Conservation (phyloP, 1,140 invertebrate species). For the Drosophila ercepeae region DNA sequence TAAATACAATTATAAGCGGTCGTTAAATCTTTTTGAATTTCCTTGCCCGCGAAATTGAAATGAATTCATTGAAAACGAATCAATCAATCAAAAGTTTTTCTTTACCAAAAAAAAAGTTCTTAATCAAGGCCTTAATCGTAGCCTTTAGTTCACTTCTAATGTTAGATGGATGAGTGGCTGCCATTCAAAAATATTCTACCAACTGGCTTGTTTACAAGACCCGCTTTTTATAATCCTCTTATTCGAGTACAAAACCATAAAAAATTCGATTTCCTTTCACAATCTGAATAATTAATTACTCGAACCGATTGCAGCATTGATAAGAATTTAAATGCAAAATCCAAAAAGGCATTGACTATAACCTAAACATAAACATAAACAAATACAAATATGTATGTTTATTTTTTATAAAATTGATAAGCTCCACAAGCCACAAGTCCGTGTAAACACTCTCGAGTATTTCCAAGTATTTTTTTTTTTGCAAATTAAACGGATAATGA, state of each 20-base stretch:
- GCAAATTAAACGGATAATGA: background rate
- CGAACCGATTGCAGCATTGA: slow-evolving; percentile 20
- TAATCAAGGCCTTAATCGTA: background rate
- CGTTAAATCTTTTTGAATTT: background rate
- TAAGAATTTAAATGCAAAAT: slow-evolving; percentile 29
- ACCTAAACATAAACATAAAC: slow-evolving; percentile 39
- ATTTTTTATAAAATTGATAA: slow-evolving; percentile 7
- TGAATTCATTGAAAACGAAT: too few species aligned
- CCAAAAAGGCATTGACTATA: slow-evolving; percentile 22
- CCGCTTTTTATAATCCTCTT: slow-evolving; percentile 10
- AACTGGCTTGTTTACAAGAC: slow-evolving; percentile 23
- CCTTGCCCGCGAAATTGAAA: background rate
- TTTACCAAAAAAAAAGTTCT: too few species aligned
- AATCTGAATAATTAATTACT: slow-evolving; percentile 39
- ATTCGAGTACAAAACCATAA: slow-evolving; percentile 39
- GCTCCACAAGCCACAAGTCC: background rate
- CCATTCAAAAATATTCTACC: background rate
- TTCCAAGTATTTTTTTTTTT: background rate
- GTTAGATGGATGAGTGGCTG: background rate
- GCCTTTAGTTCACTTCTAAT: slow-evolving; percentile 1
- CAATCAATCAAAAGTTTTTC: too few species aligned
- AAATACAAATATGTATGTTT: slow-evolving; percentile 12
- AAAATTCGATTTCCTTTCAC: background rate
- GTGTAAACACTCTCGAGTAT: background rate
- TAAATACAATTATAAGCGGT: background rate